Evolutionary conservation across 1,140 invertebrate genomes (phyloP).

Genomic region (Aphis craccivora): DNA sequence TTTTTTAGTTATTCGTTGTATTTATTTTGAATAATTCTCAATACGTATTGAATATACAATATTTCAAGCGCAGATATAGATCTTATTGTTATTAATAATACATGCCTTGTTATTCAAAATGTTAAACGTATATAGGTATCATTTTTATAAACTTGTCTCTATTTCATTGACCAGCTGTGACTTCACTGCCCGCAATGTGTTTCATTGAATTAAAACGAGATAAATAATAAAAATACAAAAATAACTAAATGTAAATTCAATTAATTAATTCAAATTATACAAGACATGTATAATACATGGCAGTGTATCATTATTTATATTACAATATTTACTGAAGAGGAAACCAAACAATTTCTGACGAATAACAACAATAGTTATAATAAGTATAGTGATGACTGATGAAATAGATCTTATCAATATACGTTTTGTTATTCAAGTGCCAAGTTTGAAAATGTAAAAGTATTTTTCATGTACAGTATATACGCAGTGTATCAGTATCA

Average conservation of each 20-base stretch:
- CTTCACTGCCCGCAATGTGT: background rate
- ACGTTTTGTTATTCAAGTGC: background rate
- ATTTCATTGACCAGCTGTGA: constrained; percentile 6
- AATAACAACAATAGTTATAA: constrained; percentile 32
- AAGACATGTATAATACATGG: background rate
- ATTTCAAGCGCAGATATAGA: background rate
- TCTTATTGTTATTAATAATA: background rate
- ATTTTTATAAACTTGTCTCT: background rate
- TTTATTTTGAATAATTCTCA: constrained; percentile 17
- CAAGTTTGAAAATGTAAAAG: background rate
- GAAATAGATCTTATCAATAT: constrained; percentile 28
- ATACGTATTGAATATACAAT: background rate
- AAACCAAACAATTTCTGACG: constrained; percentile 18
- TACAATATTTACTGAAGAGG: constrained; percentile 12
- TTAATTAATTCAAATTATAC: constrained; percentile 29
- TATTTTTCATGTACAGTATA: background rate
- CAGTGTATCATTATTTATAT: background rate
- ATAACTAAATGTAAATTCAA: background rate
- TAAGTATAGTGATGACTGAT: background rate
- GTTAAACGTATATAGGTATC: background rate
- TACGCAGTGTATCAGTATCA: background rate
- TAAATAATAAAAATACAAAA: background rate
- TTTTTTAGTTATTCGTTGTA: background rate
- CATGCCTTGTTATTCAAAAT: background rate
- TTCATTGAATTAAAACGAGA: background rate